Conservation (phyloP, 2,113 vertebrate genomes). For the Ciconia boyciana region DNA sequence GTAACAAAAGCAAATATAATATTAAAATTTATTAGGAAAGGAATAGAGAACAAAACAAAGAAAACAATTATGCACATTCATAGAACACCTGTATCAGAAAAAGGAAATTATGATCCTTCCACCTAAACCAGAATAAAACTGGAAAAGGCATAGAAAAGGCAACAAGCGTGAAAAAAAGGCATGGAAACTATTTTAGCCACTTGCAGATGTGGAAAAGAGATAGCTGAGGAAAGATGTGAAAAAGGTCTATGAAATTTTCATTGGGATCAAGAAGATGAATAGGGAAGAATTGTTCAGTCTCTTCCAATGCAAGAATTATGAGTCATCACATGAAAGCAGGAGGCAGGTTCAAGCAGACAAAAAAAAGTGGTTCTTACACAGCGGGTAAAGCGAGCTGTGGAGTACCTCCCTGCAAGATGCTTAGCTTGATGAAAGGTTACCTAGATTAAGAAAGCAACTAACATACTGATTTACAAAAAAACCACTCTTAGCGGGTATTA, state of each 20-base stretch:
- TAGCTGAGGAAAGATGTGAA: background rate
- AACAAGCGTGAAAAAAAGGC: background rate
- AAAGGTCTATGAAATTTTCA: background rate
- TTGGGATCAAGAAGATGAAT: background rate
- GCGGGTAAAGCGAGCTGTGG: background rate
- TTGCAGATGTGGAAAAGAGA: background rate
- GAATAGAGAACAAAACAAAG: background rate
- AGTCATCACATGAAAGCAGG: background rate
- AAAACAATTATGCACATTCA: background rate
- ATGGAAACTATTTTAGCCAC: background rate
- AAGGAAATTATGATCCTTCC: background rate
- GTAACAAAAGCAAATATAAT: background rate
- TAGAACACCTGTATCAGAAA: background rate
- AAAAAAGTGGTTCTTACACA: background rate
- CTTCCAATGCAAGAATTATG: background rate
- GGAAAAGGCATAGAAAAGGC: background rate
- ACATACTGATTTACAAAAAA: background rate
- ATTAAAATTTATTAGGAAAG: background rate
- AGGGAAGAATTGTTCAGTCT: background rate
- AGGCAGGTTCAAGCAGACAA: background rate
- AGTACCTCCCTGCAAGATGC: background rate
- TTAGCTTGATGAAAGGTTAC: background rate
- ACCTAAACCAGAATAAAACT: background rate
- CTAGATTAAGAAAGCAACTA: background rate
- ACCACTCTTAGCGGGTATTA: background rate